These are phyloP conservation scores for Neostethus bicornis DNA, from an alignment of 2,797 vertebrate species.

Conservation along the genomic window DNA sequence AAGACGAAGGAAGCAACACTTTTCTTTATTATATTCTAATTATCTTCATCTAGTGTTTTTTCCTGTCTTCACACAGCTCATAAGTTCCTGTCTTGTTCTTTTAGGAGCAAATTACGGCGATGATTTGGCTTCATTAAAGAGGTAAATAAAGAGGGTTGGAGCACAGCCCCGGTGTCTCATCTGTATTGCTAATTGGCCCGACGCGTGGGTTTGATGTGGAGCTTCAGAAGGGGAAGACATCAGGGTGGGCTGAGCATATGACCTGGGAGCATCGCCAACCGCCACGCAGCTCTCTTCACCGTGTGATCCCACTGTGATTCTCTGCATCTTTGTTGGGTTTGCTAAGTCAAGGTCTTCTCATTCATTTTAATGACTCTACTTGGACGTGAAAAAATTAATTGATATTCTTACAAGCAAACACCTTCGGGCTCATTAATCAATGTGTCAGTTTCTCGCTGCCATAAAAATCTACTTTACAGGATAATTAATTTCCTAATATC, in stretches of 20 bases:
- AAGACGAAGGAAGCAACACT: conserved; percentile 65
- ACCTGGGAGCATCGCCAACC: conserved; percentile 60
- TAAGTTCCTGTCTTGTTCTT: conserved; percentile 60
- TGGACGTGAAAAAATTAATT: conserved; percentile 80
- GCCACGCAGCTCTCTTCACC: conserved; percentile 28
- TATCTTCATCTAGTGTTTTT: conserved; percentile 51
- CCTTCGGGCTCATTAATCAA: conserved; percentile 87
- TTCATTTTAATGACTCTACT: conserved; percentile 87
- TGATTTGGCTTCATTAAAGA: conserved; percentile 74
- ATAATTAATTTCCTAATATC: conserved; percentile 86
- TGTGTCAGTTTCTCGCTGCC: conserved; percentile 77
- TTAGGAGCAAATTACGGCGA: conserved; percentile 60
- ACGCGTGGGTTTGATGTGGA: conserved; percentile 66
- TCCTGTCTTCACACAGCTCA: conserved; percentile 38
- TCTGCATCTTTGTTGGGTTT: conserved; percentile 69
- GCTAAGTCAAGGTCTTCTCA: conserved; percentile 86
- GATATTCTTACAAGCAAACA: conserved; percentile 88
- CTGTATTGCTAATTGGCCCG: conserved; percentile 71
- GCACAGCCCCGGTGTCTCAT: conserved; percentile 51
- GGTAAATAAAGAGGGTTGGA: conserved; percentile 71
- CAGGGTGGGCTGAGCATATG: conserved; percentile 52
- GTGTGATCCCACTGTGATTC: conserved; percentile 54
- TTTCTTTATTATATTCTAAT: conserved; percentile 30
- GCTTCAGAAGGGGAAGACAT: conserved; percentile 49
- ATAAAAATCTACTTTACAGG: conserved; percentile 77